Evolutionary conservation across 2,113 vertebrate genomes (phyloP), one percentile per base, ranked within the genome.

Genomic region (Benitochromis conjunctus): DNA sequence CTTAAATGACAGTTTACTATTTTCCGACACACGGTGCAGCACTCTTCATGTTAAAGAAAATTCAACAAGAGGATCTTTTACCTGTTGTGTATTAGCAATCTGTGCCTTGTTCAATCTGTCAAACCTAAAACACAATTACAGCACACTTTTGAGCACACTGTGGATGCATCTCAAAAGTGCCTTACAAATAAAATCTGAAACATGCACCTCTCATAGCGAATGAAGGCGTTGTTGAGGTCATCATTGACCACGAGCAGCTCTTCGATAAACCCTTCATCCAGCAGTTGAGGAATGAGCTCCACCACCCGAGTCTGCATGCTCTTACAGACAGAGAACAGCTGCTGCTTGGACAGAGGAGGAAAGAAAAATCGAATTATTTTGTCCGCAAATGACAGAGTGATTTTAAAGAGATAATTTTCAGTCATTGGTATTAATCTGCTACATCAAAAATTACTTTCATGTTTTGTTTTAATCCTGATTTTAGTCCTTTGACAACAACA

Each of bases 191-290:
- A 3, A 46, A 48, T 58, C 5, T n/a, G 26, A 51, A 60, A 51
- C 43, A 66, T 9, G 3, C 64, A 96, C 96, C 96, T 96, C 89
- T 99, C 98, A 4, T 99, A 97, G 80, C 98, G 97, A 53, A 99
- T 96, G 92, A 99, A 99, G 79, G 97, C 93, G 0, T 99, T 99
- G 95, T 99, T 99, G 81, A 99, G 97, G 84, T 99, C 98, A 84
- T 99, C 98, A 5, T 99, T 99, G 93, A 99, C 91, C 18, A 97
- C 87, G 6, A 99, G 97, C 57, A 99, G 96, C 91, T 99, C 98
- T 79, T 97, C 97, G 0, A 97, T 98, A 81, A 99, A 96, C 29
- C 97, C 96, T 89, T 99, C 98, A 0, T 98, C 96, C 88, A 92
- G 78, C 54, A 99, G 85, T 26, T 95, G 96, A 3, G 98, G 97